Percentiles rank a stretch among this genome's conserved stretches.
These are phyloP conservation scores for Drosophila koepferae DNA, from an alignment of 2,888 invertebrate genomes.

Conservation along the genomic window DNA sequence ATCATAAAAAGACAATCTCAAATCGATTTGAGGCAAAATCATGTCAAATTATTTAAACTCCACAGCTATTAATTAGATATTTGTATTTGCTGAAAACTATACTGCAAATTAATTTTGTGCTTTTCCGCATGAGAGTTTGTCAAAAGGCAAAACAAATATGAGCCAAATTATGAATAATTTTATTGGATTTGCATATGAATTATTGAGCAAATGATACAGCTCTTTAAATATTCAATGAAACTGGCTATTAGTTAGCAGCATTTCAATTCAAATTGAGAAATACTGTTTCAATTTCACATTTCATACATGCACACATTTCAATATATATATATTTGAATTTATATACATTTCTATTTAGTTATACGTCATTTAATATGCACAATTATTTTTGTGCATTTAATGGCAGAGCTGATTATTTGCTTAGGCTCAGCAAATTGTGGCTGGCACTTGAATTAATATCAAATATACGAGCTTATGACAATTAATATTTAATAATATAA, in stretches of 20 bases:
- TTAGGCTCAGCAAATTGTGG: slow-evolving; percentile 20
- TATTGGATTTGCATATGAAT: slow-evolving; percentile 16
- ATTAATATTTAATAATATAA: slow-evolving; percentile 29
- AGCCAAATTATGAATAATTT: slow-evolving; percentile 16
- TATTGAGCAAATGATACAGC: slow-evolving; percentile 13
- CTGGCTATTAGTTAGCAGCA: slow-evolving; percentile 7
- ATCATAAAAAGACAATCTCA: background rate
- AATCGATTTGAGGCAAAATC: background rate
- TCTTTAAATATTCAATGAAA: background rate
- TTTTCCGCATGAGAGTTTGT: background rate
- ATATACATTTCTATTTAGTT: background rate
- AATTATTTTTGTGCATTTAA: slow-evolving; percentile 12
- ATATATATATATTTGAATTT: background rate
- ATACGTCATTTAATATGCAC: slow-evolving; percentile 18
- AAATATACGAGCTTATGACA: slow-evolving; percentile 2
- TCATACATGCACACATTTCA: background rate
- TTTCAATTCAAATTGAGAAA: background rate
- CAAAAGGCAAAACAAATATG: slow-evolving; percentile 3
- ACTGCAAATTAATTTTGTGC: background rate
- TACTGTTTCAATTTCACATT: slow-evolving; percentile 15
- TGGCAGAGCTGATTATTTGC: slow-evolving; percentile 16
- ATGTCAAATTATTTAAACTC: background rate
- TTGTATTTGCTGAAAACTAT: slow-evolving; percentile 10
- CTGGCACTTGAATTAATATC: slow-evolving; percentile 1
- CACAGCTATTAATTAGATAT: background rate